Conservation (phyloP, 2,797 vertebrate species). For the Cossypha heuglini region DNA sequence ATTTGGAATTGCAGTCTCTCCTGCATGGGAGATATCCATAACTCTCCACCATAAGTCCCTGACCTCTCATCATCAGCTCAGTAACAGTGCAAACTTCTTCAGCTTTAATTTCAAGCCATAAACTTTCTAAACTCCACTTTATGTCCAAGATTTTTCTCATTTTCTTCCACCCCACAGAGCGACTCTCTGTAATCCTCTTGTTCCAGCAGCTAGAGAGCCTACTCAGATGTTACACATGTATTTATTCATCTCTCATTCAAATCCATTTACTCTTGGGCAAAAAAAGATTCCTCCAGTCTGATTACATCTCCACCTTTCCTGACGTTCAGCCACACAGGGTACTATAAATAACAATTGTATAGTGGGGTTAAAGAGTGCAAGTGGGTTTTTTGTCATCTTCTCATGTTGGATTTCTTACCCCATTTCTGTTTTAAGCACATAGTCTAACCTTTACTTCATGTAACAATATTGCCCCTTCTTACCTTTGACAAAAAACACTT, state of each 20-base stretch:
- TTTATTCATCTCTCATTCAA: neutral
- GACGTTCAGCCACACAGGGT: neutral
- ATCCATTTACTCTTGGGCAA: neutral
- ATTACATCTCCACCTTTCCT: neutral
- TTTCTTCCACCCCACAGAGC: neutral
- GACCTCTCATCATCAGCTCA: neutral
- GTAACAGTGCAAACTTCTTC: neutral
- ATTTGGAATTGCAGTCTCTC: neutral
- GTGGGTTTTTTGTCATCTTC: rapidly evolving
- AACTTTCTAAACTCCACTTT: neutral
- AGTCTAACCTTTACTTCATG: neutral
- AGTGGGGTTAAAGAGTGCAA: neutral
- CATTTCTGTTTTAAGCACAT: neutral
- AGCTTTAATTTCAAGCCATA: neutral
- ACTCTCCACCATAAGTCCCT: neutral
- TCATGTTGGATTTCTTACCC: neutral
- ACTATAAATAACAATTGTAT: neutral
- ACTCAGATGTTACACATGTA: neutral
- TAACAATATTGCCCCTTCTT: neutral
- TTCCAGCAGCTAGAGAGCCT: neutral
- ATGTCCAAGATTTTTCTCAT: neutral
- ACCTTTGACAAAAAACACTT: neutral
- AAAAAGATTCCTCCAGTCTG: neutral
- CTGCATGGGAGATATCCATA: neutral
- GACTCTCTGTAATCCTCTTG: neutral